phyloP scores from a whole-genome alignment of 2,888 invertebrate species.

The Rotaria macrura region DNA sequence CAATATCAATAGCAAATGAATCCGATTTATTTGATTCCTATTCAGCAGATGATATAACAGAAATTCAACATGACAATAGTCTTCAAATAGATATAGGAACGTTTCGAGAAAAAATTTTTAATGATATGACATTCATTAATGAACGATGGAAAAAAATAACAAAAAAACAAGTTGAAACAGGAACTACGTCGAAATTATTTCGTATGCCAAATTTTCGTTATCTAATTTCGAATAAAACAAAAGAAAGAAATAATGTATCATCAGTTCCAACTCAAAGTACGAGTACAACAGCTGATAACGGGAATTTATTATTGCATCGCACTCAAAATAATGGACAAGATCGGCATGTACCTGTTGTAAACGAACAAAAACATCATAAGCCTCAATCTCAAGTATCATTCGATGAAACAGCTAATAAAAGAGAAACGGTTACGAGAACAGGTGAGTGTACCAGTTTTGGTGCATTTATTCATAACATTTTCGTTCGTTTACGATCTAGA shows the following conservation, averaged over 20 bases:
- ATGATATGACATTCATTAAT: background rate
- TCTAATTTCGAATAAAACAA: background rate
- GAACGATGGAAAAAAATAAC: background rate
- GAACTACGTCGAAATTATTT: background rate
- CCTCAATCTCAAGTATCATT: background rate
- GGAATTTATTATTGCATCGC: background rate
- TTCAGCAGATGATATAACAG: slow-evolving; percentile 17
- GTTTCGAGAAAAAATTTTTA: background rate
- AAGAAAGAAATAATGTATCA: background rate
- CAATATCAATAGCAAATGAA: background rate
- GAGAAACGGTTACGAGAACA: background rate
- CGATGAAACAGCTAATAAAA: background rate
- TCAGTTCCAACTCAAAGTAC: background rate
- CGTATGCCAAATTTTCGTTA: background rate
- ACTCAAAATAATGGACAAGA: background rate
- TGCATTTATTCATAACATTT: background rate
- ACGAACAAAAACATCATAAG: background rate
- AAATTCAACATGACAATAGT: background rate
- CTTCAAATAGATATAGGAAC: background rate
- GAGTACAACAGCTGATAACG: background rate
- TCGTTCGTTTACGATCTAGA: background rate
- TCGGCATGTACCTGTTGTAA: background rate
- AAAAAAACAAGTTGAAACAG: background rate
- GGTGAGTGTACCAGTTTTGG: background rate
- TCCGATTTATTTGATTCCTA: background rate